Evolutionary conservation across 2,113 vertebrate genomes (phyloP).

Genomic region (Chaetorhynchus papuensis): DNA sequence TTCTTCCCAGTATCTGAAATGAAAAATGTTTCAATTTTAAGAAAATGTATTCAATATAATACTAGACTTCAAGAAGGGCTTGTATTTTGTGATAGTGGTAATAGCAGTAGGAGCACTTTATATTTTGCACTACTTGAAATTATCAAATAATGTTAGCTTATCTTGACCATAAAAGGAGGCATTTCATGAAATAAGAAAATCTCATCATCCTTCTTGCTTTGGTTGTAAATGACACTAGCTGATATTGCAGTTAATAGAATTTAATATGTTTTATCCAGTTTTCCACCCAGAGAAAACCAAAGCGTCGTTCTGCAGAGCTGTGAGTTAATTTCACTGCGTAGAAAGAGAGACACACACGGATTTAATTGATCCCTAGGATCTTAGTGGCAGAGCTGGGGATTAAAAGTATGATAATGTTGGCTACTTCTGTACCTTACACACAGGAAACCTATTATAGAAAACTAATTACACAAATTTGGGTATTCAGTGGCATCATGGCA

Average conservation of each 20-base stretch:
- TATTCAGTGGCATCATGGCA: conserved; percentile 25
- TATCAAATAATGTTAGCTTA: background rate
- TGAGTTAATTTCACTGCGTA: background rate
- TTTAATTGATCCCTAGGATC: background rate
- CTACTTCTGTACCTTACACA: background rate
- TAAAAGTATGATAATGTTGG: background rate
- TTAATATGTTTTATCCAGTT: background rate
- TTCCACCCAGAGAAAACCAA: background rate
- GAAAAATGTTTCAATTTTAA: background rate
- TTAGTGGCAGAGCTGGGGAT: background rate
- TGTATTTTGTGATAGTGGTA: background rate
- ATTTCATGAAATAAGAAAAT: background rate
- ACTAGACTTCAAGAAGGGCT: background rate
- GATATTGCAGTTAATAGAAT: background rate
- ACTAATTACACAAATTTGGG: conserved; percentile 11
- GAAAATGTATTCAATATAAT: background rate
- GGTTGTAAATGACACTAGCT: background rate
- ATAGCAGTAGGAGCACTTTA: background rate
- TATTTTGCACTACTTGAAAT: background rate
- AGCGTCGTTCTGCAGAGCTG: background rate
- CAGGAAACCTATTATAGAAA: background rate
- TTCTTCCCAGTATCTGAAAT: background rate
- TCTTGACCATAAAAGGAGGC: background rate
- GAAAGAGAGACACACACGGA: background rate
- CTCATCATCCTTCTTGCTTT: background rate